Evolutionary conservation across 2,797 vertebrate species (phyloP), one percentile per base, ranked within the genome.

Genomic region (Synanceia verrucosa): DNA sequence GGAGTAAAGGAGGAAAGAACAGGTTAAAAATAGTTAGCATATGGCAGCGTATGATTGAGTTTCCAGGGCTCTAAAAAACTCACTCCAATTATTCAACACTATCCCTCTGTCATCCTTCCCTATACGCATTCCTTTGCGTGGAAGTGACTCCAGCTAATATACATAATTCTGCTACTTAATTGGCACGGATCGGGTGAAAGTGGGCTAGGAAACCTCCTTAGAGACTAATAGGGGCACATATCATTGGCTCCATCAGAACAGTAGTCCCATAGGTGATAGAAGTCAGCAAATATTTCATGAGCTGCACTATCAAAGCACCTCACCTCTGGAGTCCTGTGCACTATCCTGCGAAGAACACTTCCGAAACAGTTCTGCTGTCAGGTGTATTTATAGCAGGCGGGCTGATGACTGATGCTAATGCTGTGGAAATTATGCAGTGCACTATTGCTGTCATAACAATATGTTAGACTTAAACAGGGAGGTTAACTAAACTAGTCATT

Each of bases 111-210:
- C 96, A 96, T 94, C 93, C 91, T 92, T 94, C 93, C 92, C 92
- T 92, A 90, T 94, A 93, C 92, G 88, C 93, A 89, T 91, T 94
- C 92, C 92, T 93, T 91, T 92, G 92, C 90, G 88, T 83, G 88
- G 89, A 94, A 96, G 95, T 97, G 95, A 95, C 94, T 95, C 92
- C 93, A 90, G 74, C 95, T 95, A 96, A 96, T 96, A 96, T 96
- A 96, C 95, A 96, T 98, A 97, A 98, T 98, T 95, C 96, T 93
- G 94, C 95, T 94, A 95, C 94, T 97, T 97, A 97, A 97, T 96
- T 96, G 96, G 95, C 94, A 95, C 94, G 93, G 93, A 95, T 94
- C 94, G 86, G 94, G 94, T 94, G 92, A 96, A 96, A 95, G 94
- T 95, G 95, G 94, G 92, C 84, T 94, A 94, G 92, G 84, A 90